Conservation (phyloP, 92 coral and sea anemone genomes). For the Porites divaricata region DNA sequence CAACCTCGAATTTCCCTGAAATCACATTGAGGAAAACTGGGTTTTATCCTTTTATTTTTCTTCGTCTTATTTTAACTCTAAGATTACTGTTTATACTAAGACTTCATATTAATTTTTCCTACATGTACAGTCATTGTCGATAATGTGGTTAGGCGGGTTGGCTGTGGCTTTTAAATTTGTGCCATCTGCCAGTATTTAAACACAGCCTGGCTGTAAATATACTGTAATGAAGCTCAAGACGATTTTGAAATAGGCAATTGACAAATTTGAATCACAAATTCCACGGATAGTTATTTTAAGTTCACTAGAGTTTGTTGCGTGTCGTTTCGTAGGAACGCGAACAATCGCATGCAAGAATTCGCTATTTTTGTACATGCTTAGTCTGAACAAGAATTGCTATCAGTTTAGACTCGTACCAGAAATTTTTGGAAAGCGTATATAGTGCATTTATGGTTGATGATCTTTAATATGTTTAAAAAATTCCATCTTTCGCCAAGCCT, state of each 20-base stretch:
- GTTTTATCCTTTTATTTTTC: not conserved
- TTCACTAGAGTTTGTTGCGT: slow-evolving; percentile 21
- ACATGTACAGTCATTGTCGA: not conserved
- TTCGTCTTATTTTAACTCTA: not conserved
- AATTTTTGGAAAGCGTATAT: slow-evolving; percentile 30
- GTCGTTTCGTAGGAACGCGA: slow-evolving; percentile 19
- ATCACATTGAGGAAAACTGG: too few relatives aligned
- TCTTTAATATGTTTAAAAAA: not conserved
- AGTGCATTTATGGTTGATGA: slow-evolving; percentile 9
- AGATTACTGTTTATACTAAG: not conserved
- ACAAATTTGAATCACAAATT: not conserved
- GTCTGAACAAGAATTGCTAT: slow-evolving; percentile 26
- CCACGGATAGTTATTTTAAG: not conserved
- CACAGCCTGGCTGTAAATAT: not conserved
- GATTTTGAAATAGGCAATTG: not conserved
- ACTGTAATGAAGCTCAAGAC: not conserved
- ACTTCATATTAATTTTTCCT: not conserved
- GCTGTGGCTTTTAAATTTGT: not conserved
- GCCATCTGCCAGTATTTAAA: not conserved
- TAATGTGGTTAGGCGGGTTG: not conserved
- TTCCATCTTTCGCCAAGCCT: not conserved
- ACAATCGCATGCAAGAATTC: slow-evolving; percentile 29
- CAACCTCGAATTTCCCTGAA: too few relatives aligned
- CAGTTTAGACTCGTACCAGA: slow-evolving; percentile 31
- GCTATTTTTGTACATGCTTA: slow-evolving; percentile 28